phyloP scores from a whole-genome alignment of 2,113 vertebrate genomes.

The Pelobates fuscus region DNA sequence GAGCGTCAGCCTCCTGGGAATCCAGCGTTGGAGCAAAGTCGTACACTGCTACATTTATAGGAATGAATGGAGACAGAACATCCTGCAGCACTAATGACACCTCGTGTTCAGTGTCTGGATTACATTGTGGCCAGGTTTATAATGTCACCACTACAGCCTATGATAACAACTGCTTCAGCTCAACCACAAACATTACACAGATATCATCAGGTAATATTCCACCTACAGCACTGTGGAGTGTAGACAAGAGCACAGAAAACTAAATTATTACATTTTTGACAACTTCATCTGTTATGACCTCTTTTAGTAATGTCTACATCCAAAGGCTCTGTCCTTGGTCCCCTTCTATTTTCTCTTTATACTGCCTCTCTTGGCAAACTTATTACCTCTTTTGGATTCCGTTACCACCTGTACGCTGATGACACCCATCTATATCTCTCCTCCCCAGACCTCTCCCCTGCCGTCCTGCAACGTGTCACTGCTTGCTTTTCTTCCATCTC shows the following conservation, averaged over 20 bases:
- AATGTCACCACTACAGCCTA: slow-evolving; percentile 62
- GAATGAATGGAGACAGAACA: slow-evolving; percentile 56
- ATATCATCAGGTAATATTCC: slow-evolving; percentile 37
- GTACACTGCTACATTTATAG: slow-evolving; percentile 62
- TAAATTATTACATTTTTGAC: neutral
- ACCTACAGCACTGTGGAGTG: neutral
- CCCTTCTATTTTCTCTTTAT: too few relatives aligned
- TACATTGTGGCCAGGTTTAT: slow-evolving; percentile 68
- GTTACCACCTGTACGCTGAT: too few relatives aligned
- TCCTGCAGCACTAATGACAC: slow-evolving; percentile 58
- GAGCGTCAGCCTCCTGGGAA: slow-evolving; percentile 67
- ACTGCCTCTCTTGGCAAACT: too few relatives aligned
- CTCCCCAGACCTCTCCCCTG: too few relatives aligned
- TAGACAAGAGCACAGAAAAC: neutral
- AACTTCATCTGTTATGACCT: neutral
- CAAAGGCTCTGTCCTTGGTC: too few relatives aligned
- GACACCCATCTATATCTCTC: too few relatives aligned
- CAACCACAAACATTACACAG: slow-evolving; percentile 48
- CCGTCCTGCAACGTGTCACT: too few relatives aligned
- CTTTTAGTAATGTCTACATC: too few relatives aligned
- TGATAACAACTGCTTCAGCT: slow-evolving; percentile 59
- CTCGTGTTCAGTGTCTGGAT: slow-evolving; percentile 56
- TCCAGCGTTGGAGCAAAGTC: slow-evolving; percentile 61
- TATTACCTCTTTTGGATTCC: too few relatives aligned
- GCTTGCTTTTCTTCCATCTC: too few relatives aligned